These are phyloP conservation scores for Furcifer pardalis DNA, from an alignment of 2,797 vertebrate species.

Conservation along the genomic window DNA sequence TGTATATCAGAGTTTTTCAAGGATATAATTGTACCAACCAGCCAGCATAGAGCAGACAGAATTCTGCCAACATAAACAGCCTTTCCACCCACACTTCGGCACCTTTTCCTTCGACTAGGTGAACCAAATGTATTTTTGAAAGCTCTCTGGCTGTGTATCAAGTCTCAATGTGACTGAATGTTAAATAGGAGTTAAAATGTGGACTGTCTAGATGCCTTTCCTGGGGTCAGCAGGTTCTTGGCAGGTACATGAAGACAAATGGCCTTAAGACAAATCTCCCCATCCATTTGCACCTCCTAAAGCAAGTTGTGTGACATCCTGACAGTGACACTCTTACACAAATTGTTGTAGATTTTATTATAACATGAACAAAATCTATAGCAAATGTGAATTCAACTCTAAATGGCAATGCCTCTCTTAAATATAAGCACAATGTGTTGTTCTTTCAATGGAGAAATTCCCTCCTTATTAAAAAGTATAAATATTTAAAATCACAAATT, in stretches of 20 bases:
- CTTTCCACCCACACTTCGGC: constrained; percentile 25
- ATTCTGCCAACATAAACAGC: rapidly evolving
- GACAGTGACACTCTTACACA: not conserved
- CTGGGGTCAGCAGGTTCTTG: constrained; percentile 39
- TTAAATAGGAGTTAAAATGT: constrained; percentile 47
- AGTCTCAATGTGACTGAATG: constrained; percentile 45
- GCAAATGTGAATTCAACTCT: constrained; percentile 7
- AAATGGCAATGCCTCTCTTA: not conserved
- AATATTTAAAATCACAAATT: too few relatives aligned
- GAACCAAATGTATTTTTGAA: constrained; percentile 8
- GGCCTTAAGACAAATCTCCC: constrained; percentile 41
- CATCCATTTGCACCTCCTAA: constrained; percentile 41
- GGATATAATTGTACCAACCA: constrained; percentile 20
- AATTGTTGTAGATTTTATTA: constrained; percentile 30
- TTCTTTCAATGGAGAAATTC: constrained; percentile 9
- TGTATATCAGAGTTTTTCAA: constrained; percentile 22
- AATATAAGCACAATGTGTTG: not conserved
- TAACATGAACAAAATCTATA: not conserved
- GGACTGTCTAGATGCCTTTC: constrained; percentile 50
- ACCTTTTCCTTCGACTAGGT: not conserved
- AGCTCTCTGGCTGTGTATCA: constrained; percentile 54
- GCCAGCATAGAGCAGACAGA: constrained; percentile 29
- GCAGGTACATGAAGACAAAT: constrained; percentile 40
- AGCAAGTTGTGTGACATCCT: constrained; percentile 40
- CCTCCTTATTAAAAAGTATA: not conserved